Percentiles rank a stretch among this genome's conserved stretches.
phyloP scores from a whole-genome alignment of 2,797 vertebrate genomes.

The Dipus sagitta region DNA sequence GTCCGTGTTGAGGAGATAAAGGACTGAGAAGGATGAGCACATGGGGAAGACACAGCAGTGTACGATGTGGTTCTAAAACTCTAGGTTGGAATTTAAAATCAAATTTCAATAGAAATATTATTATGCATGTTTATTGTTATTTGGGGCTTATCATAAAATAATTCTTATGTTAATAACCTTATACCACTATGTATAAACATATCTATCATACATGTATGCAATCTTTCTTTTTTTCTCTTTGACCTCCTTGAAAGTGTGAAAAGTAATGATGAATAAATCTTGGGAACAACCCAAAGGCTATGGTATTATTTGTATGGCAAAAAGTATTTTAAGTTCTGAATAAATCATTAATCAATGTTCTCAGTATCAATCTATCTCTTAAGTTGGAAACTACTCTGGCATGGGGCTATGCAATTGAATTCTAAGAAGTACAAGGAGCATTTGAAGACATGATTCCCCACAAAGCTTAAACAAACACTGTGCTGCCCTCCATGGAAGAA shows the following conservation, averaged over 20 bases:
- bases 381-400: neutral
- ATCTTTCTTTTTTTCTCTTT: neutral
- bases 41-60: neutral
- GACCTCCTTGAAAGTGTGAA: neutral
- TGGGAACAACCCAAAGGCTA: neutral
- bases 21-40: neutral
- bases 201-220: neutral
- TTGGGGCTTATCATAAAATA: neutral
- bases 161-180: slow-evolving; percentile 21
- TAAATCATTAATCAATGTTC: neutral
- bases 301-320: neutral
- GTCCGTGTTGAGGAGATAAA: neutral
- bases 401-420: neutral
- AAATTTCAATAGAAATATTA: neutral
- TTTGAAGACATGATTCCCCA: neutral
- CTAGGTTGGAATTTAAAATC: neutral
- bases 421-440: neutral
- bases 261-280: neutral
- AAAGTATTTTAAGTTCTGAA: slow-evolving; percentile 6
- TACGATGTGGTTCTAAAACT: neutral
- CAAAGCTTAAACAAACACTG: neutral
- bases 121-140: neutral
- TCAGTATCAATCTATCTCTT: neutral
- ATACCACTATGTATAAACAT: neutral
- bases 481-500: slow-evolving; percentile 17